Percentiles rank a stretch among this genome's conserved stretches.
Conservation (phyloP, 1,140 invertebrate genomes). For the Plutomurus gul region DNA sequence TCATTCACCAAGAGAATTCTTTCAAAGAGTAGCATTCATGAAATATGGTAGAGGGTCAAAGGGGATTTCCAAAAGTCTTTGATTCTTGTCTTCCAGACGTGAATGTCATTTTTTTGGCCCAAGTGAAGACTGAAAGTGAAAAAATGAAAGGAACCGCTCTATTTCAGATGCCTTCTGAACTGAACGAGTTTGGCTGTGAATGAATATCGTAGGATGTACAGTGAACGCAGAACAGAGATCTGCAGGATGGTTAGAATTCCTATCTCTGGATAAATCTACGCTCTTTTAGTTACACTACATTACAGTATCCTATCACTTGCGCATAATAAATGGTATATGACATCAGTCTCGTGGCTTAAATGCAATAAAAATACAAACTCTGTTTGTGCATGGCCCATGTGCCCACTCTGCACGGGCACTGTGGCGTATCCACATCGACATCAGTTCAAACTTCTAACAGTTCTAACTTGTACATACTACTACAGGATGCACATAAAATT, state of each 20-base stretch:
- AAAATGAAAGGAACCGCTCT: conserved; percentile 15
- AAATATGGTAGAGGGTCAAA: conserved; percentile 17
- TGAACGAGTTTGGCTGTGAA: neutral
- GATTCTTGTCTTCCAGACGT: conserved; percentile 7
- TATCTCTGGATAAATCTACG: too few relatives aligned
- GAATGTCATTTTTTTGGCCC: conserved; percentile 23
- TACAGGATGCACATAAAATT: too few relatives aligned
- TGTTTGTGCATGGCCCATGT: too few relatives aligned
- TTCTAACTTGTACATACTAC: too few relatives aligned
- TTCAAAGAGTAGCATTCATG: conserved; percentile 1
- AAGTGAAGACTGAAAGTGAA: neutral
- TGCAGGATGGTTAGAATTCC: too few relatives aligned
- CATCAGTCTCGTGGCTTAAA: conserved; percentile 16
- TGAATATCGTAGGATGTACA: too few relatives aligned
- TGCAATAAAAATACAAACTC: neutral
- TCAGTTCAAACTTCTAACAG: neutral
- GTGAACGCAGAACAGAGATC: too few relatives aligned
- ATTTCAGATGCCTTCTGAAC: neutral
- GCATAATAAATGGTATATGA: neutral
- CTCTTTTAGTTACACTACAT: too few relatives aligned
- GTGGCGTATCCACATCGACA: neutral
- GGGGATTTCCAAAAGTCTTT: neutral
- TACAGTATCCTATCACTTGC: neutral
- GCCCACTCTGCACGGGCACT: too few relatives aligned
- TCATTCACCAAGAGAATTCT: too few relatives aligned